These are phyloP conservation scores for Bombus difficillimus DNA, from an alignment of 1,140 invertebrate genomes.

Conservation along the genomic window DNA sequence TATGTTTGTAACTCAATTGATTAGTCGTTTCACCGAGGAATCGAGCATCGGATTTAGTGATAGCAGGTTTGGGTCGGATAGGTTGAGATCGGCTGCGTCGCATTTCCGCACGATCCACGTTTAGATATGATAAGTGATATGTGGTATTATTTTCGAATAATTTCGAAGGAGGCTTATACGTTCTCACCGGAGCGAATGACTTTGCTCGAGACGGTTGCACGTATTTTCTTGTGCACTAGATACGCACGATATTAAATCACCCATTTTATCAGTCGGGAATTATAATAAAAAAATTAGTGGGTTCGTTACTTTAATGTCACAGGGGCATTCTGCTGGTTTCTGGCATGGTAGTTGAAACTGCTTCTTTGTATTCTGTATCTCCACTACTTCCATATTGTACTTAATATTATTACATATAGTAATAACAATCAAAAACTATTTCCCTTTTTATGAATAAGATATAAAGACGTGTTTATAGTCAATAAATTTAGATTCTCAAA, in stretches of 20 bases:
- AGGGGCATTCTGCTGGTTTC: conserved; percentile 43
- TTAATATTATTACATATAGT: background rate
- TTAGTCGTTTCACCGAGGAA: conserved; percentile 74
- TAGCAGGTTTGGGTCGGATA: conserved; percentile 73
- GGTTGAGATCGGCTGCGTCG: conserved; percentile 69
- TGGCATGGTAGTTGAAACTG: background rate
- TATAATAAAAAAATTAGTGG: conserved; percentile 7
- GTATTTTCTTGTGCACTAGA: conserved; percentile 80
- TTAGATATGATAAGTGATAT: conserved; percentile 84
- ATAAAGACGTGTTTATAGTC: background rate
- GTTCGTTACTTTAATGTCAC: conserved; percentile 62
- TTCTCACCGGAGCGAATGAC: conserved; percentile 81
- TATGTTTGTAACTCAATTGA: conserved; percentile 73
- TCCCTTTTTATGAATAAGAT: conserved; percentile 1
- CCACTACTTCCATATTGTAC: conserved; percentile 65
- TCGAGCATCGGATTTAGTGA: conserved; percentile 72
- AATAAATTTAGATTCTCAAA: background rate
- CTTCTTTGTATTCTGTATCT: conserved; percentile 41
- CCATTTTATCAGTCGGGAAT: background rate
- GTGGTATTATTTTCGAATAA: conserved; percentile 84
- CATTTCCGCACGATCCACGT: conserved; percentile 70
- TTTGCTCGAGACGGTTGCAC: conserved; percentile 84
- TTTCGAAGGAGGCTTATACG: conserved; percentile 81
- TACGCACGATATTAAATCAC: background rate
- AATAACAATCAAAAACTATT: background rate